Evolutionary conservation across 1,140 invertebrate species (phyloP), one percentile per base, ranked within the genome.

Genomic region (Trypoxylus dichotomus): DNA sequence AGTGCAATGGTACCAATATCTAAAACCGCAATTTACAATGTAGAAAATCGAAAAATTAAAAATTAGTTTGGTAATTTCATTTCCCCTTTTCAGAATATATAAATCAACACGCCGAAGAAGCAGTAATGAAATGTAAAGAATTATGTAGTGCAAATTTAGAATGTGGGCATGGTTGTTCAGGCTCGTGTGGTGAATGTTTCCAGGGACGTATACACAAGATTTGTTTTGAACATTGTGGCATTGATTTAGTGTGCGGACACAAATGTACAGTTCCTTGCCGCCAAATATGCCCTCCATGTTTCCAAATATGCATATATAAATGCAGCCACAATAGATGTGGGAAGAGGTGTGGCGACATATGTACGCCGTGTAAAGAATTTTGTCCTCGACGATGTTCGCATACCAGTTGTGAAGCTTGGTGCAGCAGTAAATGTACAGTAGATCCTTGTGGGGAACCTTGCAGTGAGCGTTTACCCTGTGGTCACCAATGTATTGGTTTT

Each of bases 241-340:
- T 87, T 72, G 80, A 80, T 10, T 86, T 90, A 47, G 90, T 94
- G 75, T 94, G 93, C 85, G 90, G 89, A 58, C 93, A 94, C 83
- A 82, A 84, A 88, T 94, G 93, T 83, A 84, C 87, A 37, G 88
- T 88, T 41, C 89, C 90, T 0, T 93, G 91, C 79, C 87, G 89
- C 63, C 83, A 88, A 75, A 81, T 86, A 15, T 93, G 92, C 79
- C 90, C 90, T 21, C 92, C 92, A 1, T 93, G 92, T 83, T 85
- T 84, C 32, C 83, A 86, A 74, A 81, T 76, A 13, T 94, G 92
- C 82, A 81, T 88, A 74, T 89, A 90, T 74, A 85, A 83, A 63
- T 94, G 93, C 84, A 73, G 79, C 21, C 90, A 91, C 81, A 89
- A 87, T 43, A 85, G 81, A 76, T 94, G 92, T 82, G 81, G 79